Evolutionary conservation across 2,113 vertebrate genomes (phyloP), one percentile per base, ranked within the genome.

Genomic region (Hippocampus abdominalis): DNA sequence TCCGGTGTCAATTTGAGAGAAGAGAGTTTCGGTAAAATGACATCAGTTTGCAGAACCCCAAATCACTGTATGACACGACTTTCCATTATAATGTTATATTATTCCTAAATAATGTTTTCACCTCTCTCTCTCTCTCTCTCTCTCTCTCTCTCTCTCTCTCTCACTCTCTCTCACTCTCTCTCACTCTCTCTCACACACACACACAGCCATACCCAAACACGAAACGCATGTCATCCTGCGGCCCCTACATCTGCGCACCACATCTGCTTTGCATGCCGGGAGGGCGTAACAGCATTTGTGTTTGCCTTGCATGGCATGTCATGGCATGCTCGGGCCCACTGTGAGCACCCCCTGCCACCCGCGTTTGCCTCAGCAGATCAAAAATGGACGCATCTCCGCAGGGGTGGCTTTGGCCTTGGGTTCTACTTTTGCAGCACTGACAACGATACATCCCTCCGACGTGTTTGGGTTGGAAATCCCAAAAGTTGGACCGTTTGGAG

Each of bases 311-410:
- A 15, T 48, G 51, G 62, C 46, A 44, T 73, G 63, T 66, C 21
- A 9, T 27, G 36, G 11, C 59, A 46, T 36, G 32, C 32, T 36
- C 32, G 32, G 32, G 32, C 32, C 32, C 39, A 59, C 56, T 44
- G 62, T 13, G 42, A 48, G 75, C 71, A 39, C 72, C 77, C 72
- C 69, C 32, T 5, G 32, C 77, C 61, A 66, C 53, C 60, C 11
- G 70, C 18, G 21, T 71, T 66, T 65, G 67, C 60, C 48, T 61
- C 36, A n/a, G 70, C 54, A 61, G 81, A 77, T 75, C 46, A 72
- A 79, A 74, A 44, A 78, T 70, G 51, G 60, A 77, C 70, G n/a
- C 4, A 20, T 81, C 63, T 73, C 68, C 51, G 64, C 65, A 29
- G 23, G 23, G 39, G 23, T 66, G 70, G n/a, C 51, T 76, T 44